phyloP scores from a whole-genome alignment of 2,113 vertebrate genomes.

The Archilochus colubris region DNA sequence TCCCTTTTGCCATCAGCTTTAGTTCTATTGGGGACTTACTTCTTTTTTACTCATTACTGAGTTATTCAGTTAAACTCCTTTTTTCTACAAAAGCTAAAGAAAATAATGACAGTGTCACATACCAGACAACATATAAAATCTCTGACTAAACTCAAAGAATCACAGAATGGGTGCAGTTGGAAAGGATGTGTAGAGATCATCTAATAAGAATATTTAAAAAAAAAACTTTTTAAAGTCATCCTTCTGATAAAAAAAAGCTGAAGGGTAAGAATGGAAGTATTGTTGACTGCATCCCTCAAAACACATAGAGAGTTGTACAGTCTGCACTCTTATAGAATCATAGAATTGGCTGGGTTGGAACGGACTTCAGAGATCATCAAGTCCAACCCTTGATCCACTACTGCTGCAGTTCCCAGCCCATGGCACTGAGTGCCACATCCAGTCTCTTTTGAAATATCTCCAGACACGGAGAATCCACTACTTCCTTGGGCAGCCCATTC shows the following conservation, averaged over 20 bases:
- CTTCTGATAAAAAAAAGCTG: background rate
- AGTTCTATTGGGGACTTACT: background rate
- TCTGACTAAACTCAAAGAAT: background rate
- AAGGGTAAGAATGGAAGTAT: background rate
- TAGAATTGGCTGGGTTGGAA: too few species aligned
- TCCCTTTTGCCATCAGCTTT: background rate
- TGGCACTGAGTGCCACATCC: too few species aligned
- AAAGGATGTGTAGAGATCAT: too few species aligned
- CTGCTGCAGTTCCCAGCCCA: too few species aligned
- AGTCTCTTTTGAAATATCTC: too few species aligned
- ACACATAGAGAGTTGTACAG: background rate
- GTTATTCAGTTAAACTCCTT: background rate
- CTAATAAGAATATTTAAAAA: too few species aligned
- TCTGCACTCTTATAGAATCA: too few species aligned
- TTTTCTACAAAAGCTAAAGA: background rate
- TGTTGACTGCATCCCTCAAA: background rate
- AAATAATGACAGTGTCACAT: background rate
- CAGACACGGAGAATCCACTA: too few species aligned
- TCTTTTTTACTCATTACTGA: background rate
- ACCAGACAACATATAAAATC: fast-evolving
- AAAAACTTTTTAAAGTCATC: fast-evolving
- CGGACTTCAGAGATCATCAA: too few species aligned
- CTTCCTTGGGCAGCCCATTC: too few species aligned
- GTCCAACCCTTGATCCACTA: too few species aligned
- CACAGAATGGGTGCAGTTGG: too few species aligned